phyloP scores from a whole-genome alignment of 1,140 invertebrate genomes.

The Drosophila suzukii region DNA sequence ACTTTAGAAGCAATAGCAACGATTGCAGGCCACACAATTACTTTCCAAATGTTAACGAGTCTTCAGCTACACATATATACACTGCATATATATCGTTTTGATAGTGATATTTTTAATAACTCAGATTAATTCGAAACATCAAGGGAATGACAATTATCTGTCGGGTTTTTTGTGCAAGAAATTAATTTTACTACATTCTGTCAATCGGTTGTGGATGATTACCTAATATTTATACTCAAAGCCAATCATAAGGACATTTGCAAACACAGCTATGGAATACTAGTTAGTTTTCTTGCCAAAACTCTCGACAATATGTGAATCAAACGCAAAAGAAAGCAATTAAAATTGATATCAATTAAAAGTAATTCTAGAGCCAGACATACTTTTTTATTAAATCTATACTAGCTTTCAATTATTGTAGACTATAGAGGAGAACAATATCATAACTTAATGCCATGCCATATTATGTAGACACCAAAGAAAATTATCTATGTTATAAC shows the following conservation, averaged over 20 bases:
- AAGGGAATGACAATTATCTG: conserved; percentile 11
- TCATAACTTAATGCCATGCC: conserved; percentile 69
- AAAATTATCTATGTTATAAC: conserved; percentile 51
- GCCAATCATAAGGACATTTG: neutral
- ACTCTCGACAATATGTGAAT: conserved; percentile 1
- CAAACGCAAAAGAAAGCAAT: conserved; percentile 30
- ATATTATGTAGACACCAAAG: conserved; percentile 65
- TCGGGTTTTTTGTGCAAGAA: conserved; percentile 40
- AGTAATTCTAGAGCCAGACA: conserved; percentile 37
- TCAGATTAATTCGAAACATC: conserved; percentile 24
- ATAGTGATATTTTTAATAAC: conserved; percentile 49
- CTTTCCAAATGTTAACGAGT: conserved; percentile 69
- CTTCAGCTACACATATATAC: conserved; percentile 57
- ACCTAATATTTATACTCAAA: neutral
- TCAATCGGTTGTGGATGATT: conserved; percentile 21
- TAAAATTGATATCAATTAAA: conserved; percentile 39
- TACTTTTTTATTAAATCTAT: conserved; percentile 54
- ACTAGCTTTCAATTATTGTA: conserved; percentile 63
- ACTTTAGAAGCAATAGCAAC: conserved; percentile 74
- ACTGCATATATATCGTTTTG: conserved; percentile 53
- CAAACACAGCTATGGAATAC: neutral
- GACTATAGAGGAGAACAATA: conserved; percentile 57
- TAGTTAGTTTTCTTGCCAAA: conserved; percentile 6
- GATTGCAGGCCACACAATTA: conserved; percentile 75
- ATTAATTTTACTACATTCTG: conserved; percentile 5